Base-by-base conservation (phyloP, 2,797 vertebrate genomes). In the Eulemur coronatus region DNA sequence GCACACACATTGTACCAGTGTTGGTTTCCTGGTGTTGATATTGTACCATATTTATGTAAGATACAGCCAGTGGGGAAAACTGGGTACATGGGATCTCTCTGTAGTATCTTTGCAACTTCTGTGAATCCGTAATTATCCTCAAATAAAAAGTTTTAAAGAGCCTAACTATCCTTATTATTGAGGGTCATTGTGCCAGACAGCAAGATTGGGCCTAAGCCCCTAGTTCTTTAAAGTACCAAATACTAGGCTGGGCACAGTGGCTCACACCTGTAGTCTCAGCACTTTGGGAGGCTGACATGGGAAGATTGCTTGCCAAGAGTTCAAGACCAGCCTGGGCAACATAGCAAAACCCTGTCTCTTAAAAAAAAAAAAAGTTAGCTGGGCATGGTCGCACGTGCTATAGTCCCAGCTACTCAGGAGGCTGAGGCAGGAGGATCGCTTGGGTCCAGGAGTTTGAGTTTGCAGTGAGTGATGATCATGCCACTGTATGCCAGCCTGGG, bases 21-120 rank as follows among this genome's bases (percentile, higher is more conserved):
- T 65, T 17, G 69, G 20, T 87, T 92, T 93, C 43, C n/a, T 93
- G 55, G 38, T 57, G 92, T 97, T 87, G 35, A 82, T n/a, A 73
- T 46, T 50, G 48, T 50, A 50, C 14, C 48, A 50, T 50, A 50
- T 15, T 50, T 50, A 50, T 50, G 14, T 55, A 50, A 50, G 15
- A 17, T 50, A 50, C 26, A 50, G 48, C 48, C 48, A 50, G 48
- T 50, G 48, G 48, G 48, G 13, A 14, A 50, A 50, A 50, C 48
- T 50, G 48, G 48, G 48, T 50, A 50, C 48, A 50, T 4, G 4
- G 13, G 48, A 50, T 8, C 48, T 50, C 48, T 50, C 48, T 50
- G 48, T 50, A 50, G 12, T 50, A 50, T 50, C 48, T 50, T 50
- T 50, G 48, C 48, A 50, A 50, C 48, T 50, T 50, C 48, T 50